Base-by-base conservation (phyloP, 1,140 invertebrate species). In the Tribolium madens region DNA sequence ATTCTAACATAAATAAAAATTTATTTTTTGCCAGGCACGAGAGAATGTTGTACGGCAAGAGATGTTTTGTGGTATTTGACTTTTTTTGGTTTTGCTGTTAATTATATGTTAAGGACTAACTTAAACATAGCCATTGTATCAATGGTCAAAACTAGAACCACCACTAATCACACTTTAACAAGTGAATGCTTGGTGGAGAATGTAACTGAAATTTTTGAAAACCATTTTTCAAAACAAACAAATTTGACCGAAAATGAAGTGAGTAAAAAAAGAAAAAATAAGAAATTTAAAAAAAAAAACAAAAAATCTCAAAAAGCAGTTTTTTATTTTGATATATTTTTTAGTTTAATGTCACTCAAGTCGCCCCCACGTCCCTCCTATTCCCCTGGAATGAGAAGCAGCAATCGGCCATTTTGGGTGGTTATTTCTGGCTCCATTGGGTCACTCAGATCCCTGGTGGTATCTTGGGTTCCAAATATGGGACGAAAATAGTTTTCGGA, bases 41-140 rank as follows among this genome's bases (percentile, higher is more conserved):
- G 42, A 64, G 77, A 81, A 60, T 83, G 79, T 47, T 80, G 80
- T 46, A 64, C 80, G 0, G 69, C 80, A 7, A 75, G 85, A 50
- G 76, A 80, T 9, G 88, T 92, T 7, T 83, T 93, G 3, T 92
- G 92, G 92, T 87, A 89, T 72, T 79, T 93, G 79, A 88, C 90
- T 0, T 95, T 95, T 81, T 87, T 88, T 73, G 94, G 93, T 3
- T 93, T 94, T 76, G 91, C 89, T 2, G 89, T 93, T 26, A 92
- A 95, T 79, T 96, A 96, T 82, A 93, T 95, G 87, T 87, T 96
- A 64, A 87, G 95, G 17, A 93, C 95, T 14, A 96, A 95, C 84
- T 85, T 96, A 9, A 95, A 94, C 81, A 92, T 96, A n/a, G 93
- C 94, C 6, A 94, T 96, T 75, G 94, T 96, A 7, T 92, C 93